Evolutionary conservation across 2,797 vertebrate genomes (phyloP), one percentile per base, ranked within the genome.

Genomic region (Liparis tanakae): DNA sequence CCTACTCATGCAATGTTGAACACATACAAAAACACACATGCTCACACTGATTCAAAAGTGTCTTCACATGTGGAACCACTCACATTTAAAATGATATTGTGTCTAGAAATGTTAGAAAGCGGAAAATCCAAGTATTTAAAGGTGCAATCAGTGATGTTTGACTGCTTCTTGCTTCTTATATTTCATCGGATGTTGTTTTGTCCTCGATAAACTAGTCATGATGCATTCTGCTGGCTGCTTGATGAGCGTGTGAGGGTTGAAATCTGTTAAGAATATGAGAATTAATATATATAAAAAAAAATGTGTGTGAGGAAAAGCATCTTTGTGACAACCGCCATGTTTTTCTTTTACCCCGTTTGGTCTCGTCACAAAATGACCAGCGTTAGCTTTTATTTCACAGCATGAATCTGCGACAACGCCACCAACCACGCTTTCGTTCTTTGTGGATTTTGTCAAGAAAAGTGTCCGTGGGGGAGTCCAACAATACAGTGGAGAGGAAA

Each of bases 1-100:
- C 17, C 58, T 78, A 80, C 37, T 72, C 86, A 88, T 89, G 87
- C 85, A 88, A 73, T 56, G 57, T 80, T 83, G 72, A 70, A 76
- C 70, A 78, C 58, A 71, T 62, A 54, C 53, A 72, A 76, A 44
- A 46, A 80, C 48, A 76, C 70, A 81, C 82, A 85, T 83, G 76
- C 83, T 87, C 69, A 72, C 67, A 76, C 61, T 37, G 54, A 72
- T 66, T 72, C 34, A 46, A 51, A 79, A 67, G 62, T 76, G 76
- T 75, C 80, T 59, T 44, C 70, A 81, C 43, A 25, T 65, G 30
- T 80, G 57, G 72, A 48, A 65, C 46, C 54, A 68, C 51, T 50
- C 25, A 50, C 43, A 15, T 76, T 60, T 20, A 33, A 54, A 44
- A 54, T 53, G 0, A 73, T 46, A 67, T 7, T 1, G 41, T 76